Evolutionary conservation across 2,113 vertebrate species (phyloP).

Genomic region (Oriolus oriolus): DNA sequence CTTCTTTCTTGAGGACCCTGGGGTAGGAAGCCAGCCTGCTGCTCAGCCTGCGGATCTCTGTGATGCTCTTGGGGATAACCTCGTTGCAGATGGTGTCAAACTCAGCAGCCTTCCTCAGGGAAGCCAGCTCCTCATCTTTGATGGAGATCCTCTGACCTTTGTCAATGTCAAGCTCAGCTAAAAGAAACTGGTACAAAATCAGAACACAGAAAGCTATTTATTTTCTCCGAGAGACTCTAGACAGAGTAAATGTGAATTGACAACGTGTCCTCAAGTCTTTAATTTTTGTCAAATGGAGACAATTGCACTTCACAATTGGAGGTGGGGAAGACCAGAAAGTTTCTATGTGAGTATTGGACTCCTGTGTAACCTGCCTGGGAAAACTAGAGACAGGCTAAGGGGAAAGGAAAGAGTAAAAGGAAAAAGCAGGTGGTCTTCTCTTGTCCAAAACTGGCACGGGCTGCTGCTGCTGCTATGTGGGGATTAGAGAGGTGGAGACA

Average conservation of each 20-base stretch:
- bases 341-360: background rate
- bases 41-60: slow-evolving; percentile 77
- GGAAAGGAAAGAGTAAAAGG: background rate
- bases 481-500: background rate
- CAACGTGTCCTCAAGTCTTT: background rate
- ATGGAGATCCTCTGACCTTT: slow-evolving; percentile 74
- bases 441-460: background rate
- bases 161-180: slow-evolving; percentile 77
- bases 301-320: background rate
- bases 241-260: background rate
- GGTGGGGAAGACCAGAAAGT: background rate
- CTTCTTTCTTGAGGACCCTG: slow-evolving; percentile 73
- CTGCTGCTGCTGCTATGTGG: background rate
- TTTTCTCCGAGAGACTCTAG: background rate
- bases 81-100: slow-evolving; percentile 78
- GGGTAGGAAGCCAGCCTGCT: slow-evolving; percentile 62
- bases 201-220: slow-evolving; percentile 37
- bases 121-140: slow-evolving; percentile 83
- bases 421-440: background rate
- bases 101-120: slow-evolving; percentile 75
- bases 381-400: background rate
- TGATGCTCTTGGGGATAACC: slow-evolving; percentile 79
- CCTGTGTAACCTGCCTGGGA: background rate
- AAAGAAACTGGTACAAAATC: slow-evolving; percentile 78
- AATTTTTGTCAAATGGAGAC: background rate